Conservation (phyloP, 2,113 vertebrate species). For the Panthera leo region DNA sequence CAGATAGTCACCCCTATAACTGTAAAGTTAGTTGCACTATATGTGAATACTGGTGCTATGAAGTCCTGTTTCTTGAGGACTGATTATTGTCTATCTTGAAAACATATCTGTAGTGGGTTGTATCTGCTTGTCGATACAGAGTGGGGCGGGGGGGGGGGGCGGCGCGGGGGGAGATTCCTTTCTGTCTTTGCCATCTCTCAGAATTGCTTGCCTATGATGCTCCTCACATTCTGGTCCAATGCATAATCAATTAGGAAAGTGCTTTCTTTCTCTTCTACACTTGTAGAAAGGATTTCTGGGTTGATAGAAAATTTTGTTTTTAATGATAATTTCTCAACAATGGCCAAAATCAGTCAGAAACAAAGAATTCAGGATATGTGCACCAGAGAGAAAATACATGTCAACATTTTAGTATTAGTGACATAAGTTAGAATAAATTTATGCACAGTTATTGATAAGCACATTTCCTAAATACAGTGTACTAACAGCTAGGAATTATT, state of each 20-base stretch:
- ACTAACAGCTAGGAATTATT: neutral
- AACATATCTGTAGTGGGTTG: neutral
- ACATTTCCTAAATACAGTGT: neutral
- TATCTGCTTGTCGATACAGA: neutral
- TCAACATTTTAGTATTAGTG: neutral
- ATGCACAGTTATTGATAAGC: neutral
- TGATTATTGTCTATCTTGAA: neutral
- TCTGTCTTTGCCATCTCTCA: neutral
- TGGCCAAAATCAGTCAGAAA: slow-evolving; percentile 6
- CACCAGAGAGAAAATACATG: neutral
- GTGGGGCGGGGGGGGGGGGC: no score
- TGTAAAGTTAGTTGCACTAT: neutral
- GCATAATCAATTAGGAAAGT: neutral
- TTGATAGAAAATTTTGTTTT: neutral
- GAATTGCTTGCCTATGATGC: neutral
- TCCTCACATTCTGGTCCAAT: neutral
- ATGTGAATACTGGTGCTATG: neutral
- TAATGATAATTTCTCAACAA: neutral
- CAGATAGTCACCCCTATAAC: neutral
- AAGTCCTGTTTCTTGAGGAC: neutral
- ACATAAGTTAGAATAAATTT: slow-evolving; percentile 7
- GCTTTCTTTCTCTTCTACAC: neutral
- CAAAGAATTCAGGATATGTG: neutral
- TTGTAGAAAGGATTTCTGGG: neutral
- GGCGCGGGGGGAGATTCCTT: neutral